phyloP scores from a whole-genome alignment of 2,888 invertebrate genomes.

The Drosophila parthenogenetica region DNA sequence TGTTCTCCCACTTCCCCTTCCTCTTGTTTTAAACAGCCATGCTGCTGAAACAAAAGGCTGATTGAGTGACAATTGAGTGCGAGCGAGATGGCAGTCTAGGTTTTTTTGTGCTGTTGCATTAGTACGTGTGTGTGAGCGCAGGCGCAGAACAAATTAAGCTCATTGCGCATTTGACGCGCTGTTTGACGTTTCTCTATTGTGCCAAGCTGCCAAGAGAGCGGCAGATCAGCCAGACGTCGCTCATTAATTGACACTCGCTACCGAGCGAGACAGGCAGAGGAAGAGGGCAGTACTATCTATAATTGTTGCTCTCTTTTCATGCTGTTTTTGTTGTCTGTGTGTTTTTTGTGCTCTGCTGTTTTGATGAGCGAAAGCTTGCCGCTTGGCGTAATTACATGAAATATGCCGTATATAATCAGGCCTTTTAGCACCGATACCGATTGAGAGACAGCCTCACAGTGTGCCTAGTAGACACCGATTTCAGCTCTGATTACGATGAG shows the following conservation, averaged over 20 bases:
- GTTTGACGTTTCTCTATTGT: constrained; percentile 79
- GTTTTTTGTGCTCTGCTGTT: constrained; percentile 21
- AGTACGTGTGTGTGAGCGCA: constrained; percentile 43
- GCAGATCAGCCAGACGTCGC: constrained; percentile 34
- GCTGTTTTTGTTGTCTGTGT: constrained; percentile 17
- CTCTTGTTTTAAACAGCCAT: neutral
- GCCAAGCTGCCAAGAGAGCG: constrained; percentile 22
- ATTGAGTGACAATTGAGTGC: constrained; percentile 59
- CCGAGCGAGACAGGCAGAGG: constrained; percentile 4
- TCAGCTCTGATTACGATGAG: constrained; percentile 28
- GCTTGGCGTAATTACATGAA: constrained; percentile 68
- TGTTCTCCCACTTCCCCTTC: neutral
- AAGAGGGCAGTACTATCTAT: constrained; percentile 7
- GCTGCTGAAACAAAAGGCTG: constrained; percentile 68
- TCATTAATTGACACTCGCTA: constrained; percentile 75
- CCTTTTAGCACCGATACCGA: constrained; percentile 71
- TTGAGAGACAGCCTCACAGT: constrained; percentile 56
- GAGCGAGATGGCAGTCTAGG: constrained; percentile 38
- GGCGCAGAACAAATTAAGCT: constrained; percentile 75
- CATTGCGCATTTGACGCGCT: constrained; percentile 82
- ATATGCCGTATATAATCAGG: constrained; percentile 64
- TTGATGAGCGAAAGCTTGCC: constrained; percentile 39
- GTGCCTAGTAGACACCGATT: constrained; percentile 1
- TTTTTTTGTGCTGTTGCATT: constrained; percentile 1
- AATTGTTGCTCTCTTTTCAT: constrained; percentile 30